Evolutionary conservation across 30 jellyfish, hydroid and myxozoan species (phyloP).

Genomic region (Rhopilema esculentum): DNA sequence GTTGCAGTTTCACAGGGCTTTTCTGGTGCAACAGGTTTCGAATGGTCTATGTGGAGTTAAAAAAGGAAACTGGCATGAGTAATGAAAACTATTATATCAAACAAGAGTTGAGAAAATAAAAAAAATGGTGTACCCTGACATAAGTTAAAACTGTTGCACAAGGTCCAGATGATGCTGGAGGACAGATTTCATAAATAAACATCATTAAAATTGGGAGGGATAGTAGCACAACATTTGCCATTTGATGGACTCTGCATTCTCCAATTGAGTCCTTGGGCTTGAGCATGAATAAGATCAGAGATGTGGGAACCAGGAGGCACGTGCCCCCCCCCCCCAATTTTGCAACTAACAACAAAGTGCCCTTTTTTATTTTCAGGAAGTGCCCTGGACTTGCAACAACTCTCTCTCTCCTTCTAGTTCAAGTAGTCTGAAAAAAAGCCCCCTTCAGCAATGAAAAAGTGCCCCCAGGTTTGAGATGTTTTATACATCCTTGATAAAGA

Average conservation of each 20-base stretch:
- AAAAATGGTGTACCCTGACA: constrained; percentile 12
- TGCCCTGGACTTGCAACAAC: not conserved
- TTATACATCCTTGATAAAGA: not conserved
- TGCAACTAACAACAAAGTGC: not conserved
- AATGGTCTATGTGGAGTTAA: constrained; percentile 23
- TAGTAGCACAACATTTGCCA: constrained; percentile 14
- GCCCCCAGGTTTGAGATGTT: not conserved
- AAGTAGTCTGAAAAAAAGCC: not conserved
- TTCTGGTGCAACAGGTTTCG: constrained; percentile 13
- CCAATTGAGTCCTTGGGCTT: not conserved
- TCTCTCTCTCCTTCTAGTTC: not conserved
- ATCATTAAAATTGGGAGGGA: not conserved
- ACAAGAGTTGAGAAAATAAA: constrained; percentile 2
- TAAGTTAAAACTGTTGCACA: constrained; percentile 4
- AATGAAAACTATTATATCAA: constrained; percentile 9
- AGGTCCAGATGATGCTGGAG: constrained; percentile 7
- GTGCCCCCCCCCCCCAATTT: not conserved
- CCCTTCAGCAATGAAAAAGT: not conserved
- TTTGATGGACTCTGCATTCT: constrained; percentile 8
- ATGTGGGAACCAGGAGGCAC: not conserved
- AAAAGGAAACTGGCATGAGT: constrained; percentile 24
- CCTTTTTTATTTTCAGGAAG: not conserved
- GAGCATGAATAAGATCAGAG: not conserved
- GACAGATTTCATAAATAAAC: not conserved
- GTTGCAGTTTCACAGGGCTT: constrained; percentile 26